Evolutionary conservation across 2,113 vertebrate species (phyloP), one percentile per base, ranked within the genome.

Genomic region (Sapajus apella): DNA sequence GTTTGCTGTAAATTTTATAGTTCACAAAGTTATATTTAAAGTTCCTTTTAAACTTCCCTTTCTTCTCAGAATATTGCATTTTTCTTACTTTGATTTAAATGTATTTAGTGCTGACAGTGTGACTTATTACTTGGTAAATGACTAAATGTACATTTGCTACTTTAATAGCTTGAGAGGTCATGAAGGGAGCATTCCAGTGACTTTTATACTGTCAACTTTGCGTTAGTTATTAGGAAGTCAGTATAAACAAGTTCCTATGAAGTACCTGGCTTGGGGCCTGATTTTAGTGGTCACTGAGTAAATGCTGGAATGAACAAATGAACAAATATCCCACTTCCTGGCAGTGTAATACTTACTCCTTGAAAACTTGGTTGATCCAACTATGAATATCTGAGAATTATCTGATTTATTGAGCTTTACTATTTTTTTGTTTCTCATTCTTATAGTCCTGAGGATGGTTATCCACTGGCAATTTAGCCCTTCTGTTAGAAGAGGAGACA

Each of bases 61-160:
- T 93, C n/a, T 92, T 85, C 64, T 76, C 43, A n/a, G 11, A 37
- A 73, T 75, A 35, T 43, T 90, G 25, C 14, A 25, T 80, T 96
- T 82, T 83, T 40, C 32, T 87, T 80, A 27, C 30, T 80, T 94
- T 77, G 50, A 64, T 94, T 92, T 82, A 66, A 93, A 79, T 79
- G 64, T 88, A 64, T 82, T 3, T 87, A 32, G 13, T 92, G 23
- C 56, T 95, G 37, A 58, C 56, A 95, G 5, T 87, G 9, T 95
- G 43, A 76, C 86, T 52, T 81, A 37, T 58, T 86, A 70, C 43
- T 82, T 90, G 73, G 32, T 50, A 75, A 88, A 47, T 79, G n/a
- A 91, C 30, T 45, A 47, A 47, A 75, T 75, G 20, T 79, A 37
- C 50, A 58, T 72, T 80, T 47, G 52, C n/a, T 76, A 16, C 30